A percentile compares a stretch with the other conserved stretches of the same genome.
These are phyloP conservation scores for Ifrita kowaldi DNA, from an alignment of 2,113 vertebrate genomes.

Conservation along the genomic window DNA sequence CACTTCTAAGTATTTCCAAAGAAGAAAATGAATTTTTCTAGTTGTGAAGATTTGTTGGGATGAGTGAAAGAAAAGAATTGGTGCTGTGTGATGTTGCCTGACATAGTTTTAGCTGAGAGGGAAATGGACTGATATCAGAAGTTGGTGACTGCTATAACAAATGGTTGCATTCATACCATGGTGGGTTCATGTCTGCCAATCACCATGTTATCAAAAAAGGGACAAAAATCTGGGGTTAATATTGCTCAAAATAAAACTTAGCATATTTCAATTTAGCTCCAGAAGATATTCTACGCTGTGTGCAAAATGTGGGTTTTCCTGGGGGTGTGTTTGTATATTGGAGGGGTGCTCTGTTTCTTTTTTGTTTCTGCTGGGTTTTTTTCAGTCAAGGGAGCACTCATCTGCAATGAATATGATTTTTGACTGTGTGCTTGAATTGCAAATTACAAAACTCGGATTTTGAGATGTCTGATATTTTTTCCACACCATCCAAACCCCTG, in stretches of 20 bases:
- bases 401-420: not conserved
- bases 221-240: not conserved
- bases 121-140: not conserved
- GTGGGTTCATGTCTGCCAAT: not conserved
- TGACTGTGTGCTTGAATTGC: not conserved
- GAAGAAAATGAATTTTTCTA: not conserved
- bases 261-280: not conserved
- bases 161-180: not conserved
- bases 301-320: not conserved
- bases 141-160: not conserved
- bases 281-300: not conserved
- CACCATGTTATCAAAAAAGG: not conserved
- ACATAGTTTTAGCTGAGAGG: not conserved
- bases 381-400: not conserved
- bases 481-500: not conserved
- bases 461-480: not conserved
- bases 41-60: not conserved
- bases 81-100: not conserved
- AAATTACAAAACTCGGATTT: not conserved
- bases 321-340: accelerated
- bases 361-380: not conserved
- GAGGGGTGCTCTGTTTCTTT: not conserved
- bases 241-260: not conserved
- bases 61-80: not conserved
- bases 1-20: not conserved